These are phyloP conservation scores for Dasyornis broadbenti DNA, from an alignment of 2,113 vertebrate species.

Conservation along the genomic window DNA sequence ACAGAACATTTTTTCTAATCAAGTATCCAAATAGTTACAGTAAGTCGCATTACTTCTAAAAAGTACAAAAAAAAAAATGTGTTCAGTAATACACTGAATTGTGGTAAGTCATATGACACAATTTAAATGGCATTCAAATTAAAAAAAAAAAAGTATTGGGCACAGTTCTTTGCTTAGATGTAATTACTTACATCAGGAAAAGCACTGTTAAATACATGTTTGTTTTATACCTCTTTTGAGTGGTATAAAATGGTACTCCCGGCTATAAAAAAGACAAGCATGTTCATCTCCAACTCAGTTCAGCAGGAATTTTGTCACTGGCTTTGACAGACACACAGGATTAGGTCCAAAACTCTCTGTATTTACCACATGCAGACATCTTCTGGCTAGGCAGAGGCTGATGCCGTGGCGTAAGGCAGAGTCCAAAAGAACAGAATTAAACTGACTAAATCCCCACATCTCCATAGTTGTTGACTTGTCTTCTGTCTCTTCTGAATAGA, in stretches of 20 bases:
- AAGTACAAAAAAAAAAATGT: not conserved
- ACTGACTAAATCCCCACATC: not conserved
- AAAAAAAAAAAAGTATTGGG: not conserved
- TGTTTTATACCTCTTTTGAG: not conserved
- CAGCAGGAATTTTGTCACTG: not conserved
- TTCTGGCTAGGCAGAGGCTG: not conserved
- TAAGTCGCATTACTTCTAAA: not conserved
- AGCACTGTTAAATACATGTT: not conserved
- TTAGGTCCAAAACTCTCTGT: not conserved
- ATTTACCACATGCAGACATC: not conserved
- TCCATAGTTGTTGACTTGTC: rapidly evolving
- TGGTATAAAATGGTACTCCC: not conserved
- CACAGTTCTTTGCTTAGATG: not conserved
- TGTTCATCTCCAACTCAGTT: rapidly evolving
- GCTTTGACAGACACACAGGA: not conserved
- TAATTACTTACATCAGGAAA: not conserved
- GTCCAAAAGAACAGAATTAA: not conserved
- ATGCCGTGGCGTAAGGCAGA: not conserved
- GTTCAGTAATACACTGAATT: not conserved
- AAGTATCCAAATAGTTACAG: not conserved
- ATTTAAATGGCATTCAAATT: not conserved
- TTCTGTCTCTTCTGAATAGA: not conserved
- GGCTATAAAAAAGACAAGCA: not conserved
- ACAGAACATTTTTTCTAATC: not conserved
- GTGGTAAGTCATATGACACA: not conserved